phyloP scores from a whole-genome alignment of 2,888 invertebrate species.

The Apocheima hispidaria region DNA sequence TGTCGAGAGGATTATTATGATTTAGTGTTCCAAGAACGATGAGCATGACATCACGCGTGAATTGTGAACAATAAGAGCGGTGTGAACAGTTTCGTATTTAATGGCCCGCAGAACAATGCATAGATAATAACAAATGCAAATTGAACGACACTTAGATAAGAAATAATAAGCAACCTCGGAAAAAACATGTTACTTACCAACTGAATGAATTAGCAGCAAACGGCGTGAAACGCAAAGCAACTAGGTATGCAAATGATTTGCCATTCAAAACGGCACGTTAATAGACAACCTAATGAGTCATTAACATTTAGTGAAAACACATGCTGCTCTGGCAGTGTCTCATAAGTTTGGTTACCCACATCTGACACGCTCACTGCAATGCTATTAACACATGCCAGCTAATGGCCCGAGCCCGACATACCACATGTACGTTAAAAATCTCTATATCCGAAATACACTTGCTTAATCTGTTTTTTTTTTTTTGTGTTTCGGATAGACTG shows the following conservation, averaged over 20 bases:
- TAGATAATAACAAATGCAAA: slow-evolving; percentile 63
- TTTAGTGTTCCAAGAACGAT: slow-evolving; percentile 58
- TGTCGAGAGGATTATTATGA: slow-evolving; percentile 57
- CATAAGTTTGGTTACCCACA: slow-evolving; percentile 60
- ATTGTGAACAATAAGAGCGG: slow-evolving; percentile 62
- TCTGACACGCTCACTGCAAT: slow-evolving; percentile 62
- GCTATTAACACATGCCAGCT: slow-evolving; percentile 70
- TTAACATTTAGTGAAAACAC: slow-evolving; percentile 57
- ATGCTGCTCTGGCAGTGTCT: slow-evolving; percentile 56
- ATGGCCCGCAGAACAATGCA: slow-evolving; percentile 66
- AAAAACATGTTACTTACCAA: slow-evolving; percentile 23
- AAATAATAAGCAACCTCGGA: slow-evolving; percentile 40
- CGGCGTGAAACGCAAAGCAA: slow-evolving; percentile 15
- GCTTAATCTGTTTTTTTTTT: too few relatives aligned
- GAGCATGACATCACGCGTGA: slow-evolving; percentile 66
- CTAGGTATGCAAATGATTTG: slow-evolving; percentile 26
- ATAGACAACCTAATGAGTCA: slow-evolving; percentile 54
- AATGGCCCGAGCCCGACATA: slow-evolving; percentile 57
- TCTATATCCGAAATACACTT: too few relatives aligned
- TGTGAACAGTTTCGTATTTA: slow-evolving; percentile 57
- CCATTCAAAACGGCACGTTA: slow-evolving; percentile 33
- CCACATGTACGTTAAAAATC: slow-evolving; percentile 65
- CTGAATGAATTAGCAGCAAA: slow-evolving; percentile 28
- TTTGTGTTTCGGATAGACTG: too few relatives aligned
- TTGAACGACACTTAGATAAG: slow-evolving; percentile 57